Percentiles rank a stretch among this genome's conserved stretches.
phyloP scores from a whole-genome alignment of 2,888 invertebrate genomes.

The Luperina nickerlii region DNA sequence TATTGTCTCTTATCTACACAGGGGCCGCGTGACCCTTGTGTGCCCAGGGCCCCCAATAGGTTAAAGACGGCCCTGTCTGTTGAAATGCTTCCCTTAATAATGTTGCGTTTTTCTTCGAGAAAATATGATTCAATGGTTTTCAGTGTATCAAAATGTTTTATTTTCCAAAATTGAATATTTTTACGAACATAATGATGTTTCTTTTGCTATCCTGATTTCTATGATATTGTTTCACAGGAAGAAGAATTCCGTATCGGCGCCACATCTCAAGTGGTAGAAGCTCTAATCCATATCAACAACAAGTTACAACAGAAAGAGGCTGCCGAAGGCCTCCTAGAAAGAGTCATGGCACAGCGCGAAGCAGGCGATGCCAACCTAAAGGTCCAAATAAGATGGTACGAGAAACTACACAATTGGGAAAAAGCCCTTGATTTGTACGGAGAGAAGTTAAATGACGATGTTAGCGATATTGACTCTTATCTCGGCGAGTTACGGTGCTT shows the following conservation, averaged over 20 bases:
- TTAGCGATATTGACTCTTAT: constrained; percentile 94
- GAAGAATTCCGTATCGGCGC: constrained; percentile 97
- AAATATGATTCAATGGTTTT: too few species aligned
- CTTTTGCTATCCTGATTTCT: too few species aligned
- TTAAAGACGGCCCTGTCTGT: too few species aligned
- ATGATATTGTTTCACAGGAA: constrained; percentile 88
- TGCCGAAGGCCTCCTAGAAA: constrained; percentile 97
- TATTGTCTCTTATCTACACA: too few species aligned
- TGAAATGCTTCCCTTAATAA: too few species aligned
- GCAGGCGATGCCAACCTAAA: constrained; percentile 91
- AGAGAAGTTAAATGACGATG: constrained; percentile 92
- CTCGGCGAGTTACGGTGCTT: constrained; percentile 98
- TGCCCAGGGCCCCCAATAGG: too few species aligned
- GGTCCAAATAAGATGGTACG: constrained; percentile 97
- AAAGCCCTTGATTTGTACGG: constrained; percentile 97
- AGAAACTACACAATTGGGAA: constrained; percentile 99
- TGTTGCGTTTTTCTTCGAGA: too few species aligned
- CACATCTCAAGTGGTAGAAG: constrained; percentile 96
- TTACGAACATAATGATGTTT: too few species aligned
- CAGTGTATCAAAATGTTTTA: too few species aligned
- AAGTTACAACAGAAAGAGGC: constrained; percentile 99
- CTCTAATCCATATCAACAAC: constrained; percentile 98
- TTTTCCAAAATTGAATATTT: too few species aligned
- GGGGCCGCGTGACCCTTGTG: too few species aligned
- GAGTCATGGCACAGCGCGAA: constrained; percentile 95